A percentile compares a stretch with the other conserved stretches of the same genome.
Evolutionary conservation across 2,113 vertebrate species (phyloP).

Genomic region (Sterrhoptilus dennistouni): DNA sequence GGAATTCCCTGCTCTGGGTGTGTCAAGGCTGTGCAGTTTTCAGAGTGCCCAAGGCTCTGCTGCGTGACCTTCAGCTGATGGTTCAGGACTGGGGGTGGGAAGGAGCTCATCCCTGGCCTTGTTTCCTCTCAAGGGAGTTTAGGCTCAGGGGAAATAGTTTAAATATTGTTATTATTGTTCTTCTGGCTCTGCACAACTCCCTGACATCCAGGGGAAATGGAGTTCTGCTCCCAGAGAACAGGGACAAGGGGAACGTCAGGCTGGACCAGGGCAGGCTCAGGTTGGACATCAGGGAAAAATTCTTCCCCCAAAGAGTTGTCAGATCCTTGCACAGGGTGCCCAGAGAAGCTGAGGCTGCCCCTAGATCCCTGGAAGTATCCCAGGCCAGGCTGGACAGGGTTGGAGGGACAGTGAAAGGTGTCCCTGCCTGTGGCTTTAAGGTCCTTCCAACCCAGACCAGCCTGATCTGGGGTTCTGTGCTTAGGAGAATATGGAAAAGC

Average conservation of each 20-base stretch:
- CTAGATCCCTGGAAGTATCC: not conserved
- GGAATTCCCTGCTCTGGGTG: not conserved
- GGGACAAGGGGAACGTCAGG: not conserved
- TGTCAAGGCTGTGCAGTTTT: not conserved
- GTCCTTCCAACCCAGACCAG: not conserved
- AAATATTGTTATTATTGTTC: not conserved
- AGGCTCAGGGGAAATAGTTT: not conserved
- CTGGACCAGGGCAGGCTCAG: not conserved
- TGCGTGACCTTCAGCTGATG: not conserved
- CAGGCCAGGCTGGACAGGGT: not conserved
- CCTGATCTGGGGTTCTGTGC: not conserved
- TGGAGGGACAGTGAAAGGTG: not conserved
- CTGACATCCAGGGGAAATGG: not conserved
- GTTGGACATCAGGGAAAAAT: not conserved
- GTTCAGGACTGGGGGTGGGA: not conserved
- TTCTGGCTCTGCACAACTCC: not conserved
- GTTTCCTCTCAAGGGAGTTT: not conserved
- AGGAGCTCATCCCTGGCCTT: not conserved
- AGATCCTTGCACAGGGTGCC: not conserved
- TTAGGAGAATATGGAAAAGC: not conserved
- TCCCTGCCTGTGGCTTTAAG: not conserved
- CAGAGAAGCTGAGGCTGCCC: not conserved
- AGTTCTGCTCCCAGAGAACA: not conserved
- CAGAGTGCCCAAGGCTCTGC: not conserved
- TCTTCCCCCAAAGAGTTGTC: not conserved